phyloP scores from a whole-genome alignment of 2,113 vertebrate species.

The Podocnemis expansa region DNA sequence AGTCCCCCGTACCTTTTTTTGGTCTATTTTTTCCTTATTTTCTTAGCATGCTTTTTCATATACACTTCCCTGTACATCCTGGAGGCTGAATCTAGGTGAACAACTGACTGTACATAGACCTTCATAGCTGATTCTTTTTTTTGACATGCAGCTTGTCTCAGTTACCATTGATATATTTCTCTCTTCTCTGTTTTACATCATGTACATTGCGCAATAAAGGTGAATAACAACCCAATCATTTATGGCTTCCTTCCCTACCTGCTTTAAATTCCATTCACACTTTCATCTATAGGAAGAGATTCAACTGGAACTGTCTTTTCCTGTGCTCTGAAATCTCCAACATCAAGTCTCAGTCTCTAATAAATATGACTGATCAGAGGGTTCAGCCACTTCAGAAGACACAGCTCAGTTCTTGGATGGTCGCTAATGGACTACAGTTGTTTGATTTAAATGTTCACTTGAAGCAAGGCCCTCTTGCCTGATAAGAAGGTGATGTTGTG shows the following conservation, averaged over 20 bases:
- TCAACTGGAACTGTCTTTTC: background rate
- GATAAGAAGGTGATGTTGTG: background rate
- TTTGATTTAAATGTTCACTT: fast-evolving
- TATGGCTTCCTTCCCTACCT: background rate
- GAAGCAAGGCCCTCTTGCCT: background rate
- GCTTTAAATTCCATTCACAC: constrained; percentile 30
- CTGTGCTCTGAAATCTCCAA: background rate
- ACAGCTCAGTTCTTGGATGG: background rate
- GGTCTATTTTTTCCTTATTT: background rate
- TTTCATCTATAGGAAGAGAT: background rate
- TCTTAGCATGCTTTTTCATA: background rate
- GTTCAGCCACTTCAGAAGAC: background rate
- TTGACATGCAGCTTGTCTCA: background rate
- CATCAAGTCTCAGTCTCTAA: background rate
- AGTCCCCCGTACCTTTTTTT: background rate
- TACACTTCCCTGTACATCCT: background rate
- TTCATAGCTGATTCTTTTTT: background rate
- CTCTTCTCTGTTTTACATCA: constrained; percentile 8
- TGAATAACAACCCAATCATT: background rate
- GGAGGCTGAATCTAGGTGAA: background rate
- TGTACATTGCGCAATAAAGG: fast-evolving
- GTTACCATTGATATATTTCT: background rate
- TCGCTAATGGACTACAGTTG: background rate
- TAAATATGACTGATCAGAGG: background rate
- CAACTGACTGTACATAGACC: background rate